These are phyloP conservation scores for Entomobrya multifasciata DNA, from an alignment of 2,888 invertebrate genomes.

Conservation along the genomic window DNA sequence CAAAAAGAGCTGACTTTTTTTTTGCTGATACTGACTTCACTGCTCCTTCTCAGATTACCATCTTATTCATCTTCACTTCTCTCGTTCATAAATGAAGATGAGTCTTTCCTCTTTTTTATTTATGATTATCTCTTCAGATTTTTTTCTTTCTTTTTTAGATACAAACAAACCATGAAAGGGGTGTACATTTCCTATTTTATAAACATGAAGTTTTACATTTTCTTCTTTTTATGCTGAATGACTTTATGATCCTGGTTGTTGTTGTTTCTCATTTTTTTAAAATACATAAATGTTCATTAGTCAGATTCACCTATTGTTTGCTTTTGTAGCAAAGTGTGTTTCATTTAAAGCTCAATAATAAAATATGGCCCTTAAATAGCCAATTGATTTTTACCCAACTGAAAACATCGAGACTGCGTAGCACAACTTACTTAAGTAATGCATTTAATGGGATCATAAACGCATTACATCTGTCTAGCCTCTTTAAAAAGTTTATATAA, in stretches of 20 bases:
- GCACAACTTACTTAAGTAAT: slow-evolving; percentile 3
- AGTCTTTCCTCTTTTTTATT: slow-evolving; percentile 3
- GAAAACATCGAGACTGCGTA: background rate
- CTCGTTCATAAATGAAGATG: slow-evolving; percentile 16
- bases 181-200: slow-evolving; percentile 44
- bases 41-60: slow-evolving; percentile 37
- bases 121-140: slow-evolving; percentile 10
- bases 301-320: background rate
- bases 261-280: background rate
- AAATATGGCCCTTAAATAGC: slow-evolving; percentile 19
- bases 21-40: background rate
- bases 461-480: slow-evolving; percentile 2
- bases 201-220: slow-evolving; percentile 5
- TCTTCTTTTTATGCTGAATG: slow-evolving; percentile 12
- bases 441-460: slow-evolving; percentile 50
- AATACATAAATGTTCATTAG: slow-evolving; percentile 5
- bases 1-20: background rate
- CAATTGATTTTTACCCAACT: slow-evolving; percentile 47
- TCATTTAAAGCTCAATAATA: slow-evolving; percentile 34
- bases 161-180: slow-evolving; percentile 46
- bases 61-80: slow-evolving; percentile 12
- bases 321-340: slow-evolving; percentile 28
- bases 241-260: background rate
- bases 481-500: background rate
- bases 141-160: slow-evolving; percentile 8